phyloP scores from a whole-genome alignment of 1,140 invertebrate genomes.

The Brachionus plicatilis region DNA sequence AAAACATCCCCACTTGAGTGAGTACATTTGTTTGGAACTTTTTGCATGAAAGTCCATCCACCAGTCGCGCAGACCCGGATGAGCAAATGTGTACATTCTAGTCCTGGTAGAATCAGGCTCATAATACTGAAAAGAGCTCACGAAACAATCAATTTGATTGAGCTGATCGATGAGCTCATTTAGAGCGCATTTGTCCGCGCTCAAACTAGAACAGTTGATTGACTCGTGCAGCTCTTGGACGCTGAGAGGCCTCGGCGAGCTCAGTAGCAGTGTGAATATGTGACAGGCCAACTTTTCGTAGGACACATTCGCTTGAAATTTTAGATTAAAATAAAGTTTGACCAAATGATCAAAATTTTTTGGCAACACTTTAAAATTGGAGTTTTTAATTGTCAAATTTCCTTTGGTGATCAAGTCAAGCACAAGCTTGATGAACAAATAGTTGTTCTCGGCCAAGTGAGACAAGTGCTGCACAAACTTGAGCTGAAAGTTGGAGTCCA shows the following conservation, averaged over 20 bases:
- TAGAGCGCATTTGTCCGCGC: neutral
- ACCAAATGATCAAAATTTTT: slow-evolving; percentile 86
- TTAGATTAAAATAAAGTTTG: slow-evolving; percentile 81
- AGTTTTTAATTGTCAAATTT: slow-evolving; percentile 84
- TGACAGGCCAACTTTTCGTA: slow-evolving; percentile 73
- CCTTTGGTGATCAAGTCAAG: slow-evolving; percentile 88
- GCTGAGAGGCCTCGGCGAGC: slow-evolving; percentile 76
- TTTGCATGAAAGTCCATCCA: neutral
- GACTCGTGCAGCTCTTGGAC: slow-evolving; percentile 86
- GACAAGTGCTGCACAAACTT: slow-evolving; percentile 81
- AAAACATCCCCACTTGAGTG: neutral
- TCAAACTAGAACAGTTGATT: slow-evolving; percentile 67
- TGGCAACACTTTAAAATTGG: slow-evolving; percentile 80
- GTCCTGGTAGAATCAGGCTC: slow-evolving; percentile 3
- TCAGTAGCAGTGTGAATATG: slow-evolving; percentile 78
- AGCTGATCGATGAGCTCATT: neutral
- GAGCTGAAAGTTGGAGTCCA: slow-evolving; percentile 61
- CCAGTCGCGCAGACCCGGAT: neutral
- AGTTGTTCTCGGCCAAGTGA: slow-evolving; percentile 74
- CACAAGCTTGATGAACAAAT: slow-evolving; percentile 81
- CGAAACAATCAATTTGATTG: neutral
- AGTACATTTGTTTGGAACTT: neutral
- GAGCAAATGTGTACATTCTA: neutral
- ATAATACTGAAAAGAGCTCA: slow-evolving; percentile 1
- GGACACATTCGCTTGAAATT: slow-evolving; percentile 77